A percentile compares a stretch with the other conserved stretches of the same genome.
These are phyloP conservation scores for Chelonus insularis DNA, from an alignment of 1,140 invertebrate genomes.

Conservation along the genomic window DNA sequence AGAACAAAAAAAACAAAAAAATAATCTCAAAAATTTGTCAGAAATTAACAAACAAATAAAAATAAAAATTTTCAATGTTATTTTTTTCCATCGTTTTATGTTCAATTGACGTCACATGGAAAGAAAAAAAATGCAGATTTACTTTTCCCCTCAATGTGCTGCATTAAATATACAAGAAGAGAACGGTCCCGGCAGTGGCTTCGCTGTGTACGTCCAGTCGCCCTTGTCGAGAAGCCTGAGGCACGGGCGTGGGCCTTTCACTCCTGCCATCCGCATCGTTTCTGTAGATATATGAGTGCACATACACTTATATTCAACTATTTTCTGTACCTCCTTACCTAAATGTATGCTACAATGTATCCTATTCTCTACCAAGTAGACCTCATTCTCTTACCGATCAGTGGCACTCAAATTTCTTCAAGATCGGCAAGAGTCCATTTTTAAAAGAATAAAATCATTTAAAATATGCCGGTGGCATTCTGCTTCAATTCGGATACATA, in stretches of 20 bases:
- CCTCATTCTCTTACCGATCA: not conserved
- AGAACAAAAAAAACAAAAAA: too few relatives aligned
- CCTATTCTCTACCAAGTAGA: constrained; percentile 2
- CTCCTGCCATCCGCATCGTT: constrained; percentile 56
- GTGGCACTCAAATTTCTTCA: constrained; percentile 17
- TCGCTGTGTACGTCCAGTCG: constrained; percentile 46
- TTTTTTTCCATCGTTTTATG: too few relatives aligned
- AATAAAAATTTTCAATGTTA: not conserved
- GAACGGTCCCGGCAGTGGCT: constrained; percentile 13
- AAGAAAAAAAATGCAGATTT: not conserved
- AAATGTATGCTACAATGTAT: constrained; percentile 17
- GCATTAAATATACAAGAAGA: not conserved
- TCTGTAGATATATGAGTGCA: constrained; percentile 30
- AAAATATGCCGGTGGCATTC: constrained; percentile 1
- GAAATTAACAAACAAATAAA: too few relatives aligned
- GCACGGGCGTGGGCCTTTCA: constrained; percentile 62
- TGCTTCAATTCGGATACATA: not conserved
- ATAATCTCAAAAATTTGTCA: too few relatives aligned
- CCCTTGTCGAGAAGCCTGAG: constrained; percentile 58
- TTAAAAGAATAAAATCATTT: too few relatives aligned
- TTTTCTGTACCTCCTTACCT: constrained; percentile 13
- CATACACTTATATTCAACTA: constrained; percentile 15
- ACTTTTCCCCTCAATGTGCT: constrained; percentile 8
- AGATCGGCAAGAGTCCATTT: too few relatives aligned
- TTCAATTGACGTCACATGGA: not conserved